phyloP scores from a whole-genome alignment of 2,888 invertebrate species.

The Tridacna gigas region DNA sequence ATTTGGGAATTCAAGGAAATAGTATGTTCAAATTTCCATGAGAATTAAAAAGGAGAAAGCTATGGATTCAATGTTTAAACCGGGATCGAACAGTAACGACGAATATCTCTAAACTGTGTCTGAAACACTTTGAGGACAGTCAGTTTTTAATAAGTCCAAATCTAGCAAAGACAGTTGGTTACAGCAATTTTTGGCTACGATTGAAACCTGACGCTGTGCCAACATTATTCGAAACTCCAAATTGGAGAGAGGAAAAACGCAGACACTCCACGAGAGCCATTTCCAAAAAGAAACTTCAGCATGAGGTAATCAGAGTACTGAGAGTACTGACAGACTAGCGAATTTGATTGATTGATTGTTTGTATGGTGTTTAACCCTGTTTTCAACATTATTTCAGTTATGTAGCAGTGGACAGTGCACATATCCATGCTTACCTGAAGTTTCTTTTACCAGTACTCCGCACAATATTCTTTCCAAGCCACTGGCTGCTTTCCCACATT shows the following conservation, averaged over 20 bases:
- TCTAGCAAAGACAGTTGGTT: background rate
- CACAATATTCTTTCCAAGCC: too few species aligned
- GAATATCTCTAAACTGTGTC: background rate
- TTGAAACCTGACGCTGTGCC: background rate
- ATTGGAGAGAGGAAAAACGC: background rate
- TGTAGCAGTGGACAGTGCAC: too few species aligned
- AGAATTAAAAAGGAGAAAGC: background rate
- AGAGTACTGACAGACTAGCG: too few species aligned
- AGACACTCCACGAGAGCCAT: background rate
- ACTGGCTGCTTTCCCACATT: too few species aligned
- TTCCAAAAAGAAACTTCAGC: background rate
- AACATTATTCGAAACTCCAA: background rate
- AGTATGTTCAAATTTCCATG: conserved; percentile 3
- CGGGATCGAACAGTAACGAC: background rate
- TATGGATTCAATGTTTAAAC: background rate
- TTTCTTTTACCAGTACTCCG: too few species aligned
- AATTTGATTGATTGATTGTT: too few species aligned
- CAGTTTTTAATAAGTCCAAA: conserved; percentile 1
- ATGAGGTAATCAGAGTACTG: too few species aligned
- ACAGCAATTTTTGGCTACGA: background rate
- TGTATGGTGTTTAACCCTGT: too few species aligned
- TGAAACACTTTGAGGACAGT: conserved; percentile 5
- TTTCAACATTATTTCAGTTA: too few species aligned
- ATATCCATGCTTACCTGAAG: too few species aligned
- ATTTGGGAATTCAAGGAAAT: background rate